phyloP scores from a whole-genome alignment of 2,113 vertebrate genomes.

The Monopterus albus region DNA sequence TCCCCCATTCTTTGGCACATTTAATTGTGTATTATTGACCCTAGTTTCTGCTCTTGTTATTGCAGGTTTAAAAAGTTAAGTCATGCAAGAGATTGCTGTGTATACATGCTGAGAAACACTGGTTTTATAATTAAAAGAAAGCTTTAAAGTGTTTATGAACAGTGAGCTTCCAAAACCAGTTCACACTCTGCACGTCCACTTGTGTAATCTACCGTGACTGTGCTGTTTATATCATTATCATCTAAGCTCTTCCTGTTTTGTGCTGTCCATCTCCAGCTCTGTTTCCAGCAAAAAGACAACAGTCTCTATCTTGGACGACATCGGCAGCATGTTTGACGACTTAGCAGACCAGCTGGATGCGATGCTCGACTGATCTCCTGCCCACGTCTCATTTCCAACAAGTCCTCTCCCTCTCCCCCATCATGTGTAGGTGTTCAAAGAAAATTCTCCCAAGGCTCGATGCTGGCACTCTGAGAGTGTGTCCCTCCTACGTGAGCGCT shows the following conservation, averaged over 20 bases:
- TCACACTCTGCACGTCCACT: too few species aligned
- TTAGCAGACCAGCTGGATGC: constrained; percentile 79
- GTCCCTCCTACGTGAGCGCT: constrained; percentile 38
- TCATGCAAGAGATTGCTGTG: too few species aligned
- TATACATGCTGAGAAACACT: background rate
- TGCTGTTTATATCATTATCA: constrained; percentile 1
- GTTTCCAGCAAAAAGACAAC: constrained; percentile 63
- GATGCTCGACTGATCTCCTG: constrained; percentile 76
- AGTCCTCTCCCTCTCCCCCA: constrained; percentile 1
- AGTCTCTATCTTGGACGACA: constrained; percentile 80
- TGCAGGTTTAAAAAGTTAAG: too few species aligned
- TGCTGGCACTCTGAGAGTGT: constrained; percentile 33
- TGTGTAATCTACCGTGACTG: background rate
- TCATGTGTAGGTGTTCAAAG: constrained; percentile 54
- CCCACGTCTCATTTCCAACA: constrained; percentile 13
- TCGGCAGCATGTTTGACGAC: constrained; percentile 81
- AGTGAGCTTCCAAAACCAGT: too few species aligned
- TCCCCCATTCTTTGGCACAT: too few species aligned
- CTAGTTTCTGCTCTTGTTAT: too few species aligned
- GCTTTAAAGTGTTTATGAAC: background rate
- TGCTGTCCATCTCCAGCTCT: constrained; percentile 33
- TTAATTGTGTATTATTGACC: too few species aligned
- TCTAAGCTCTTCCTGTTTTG: background rate
- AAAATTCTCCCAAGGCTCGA: constrained; percentile 51
- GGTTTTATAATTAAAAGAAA: background rate